A percentile compares a stretch with the other conserved stretches of the same genome.
Evolutionary conservation across 2,797 vertebrate species (phyloP).

Genomic region (Danio kyathit): DNA sequence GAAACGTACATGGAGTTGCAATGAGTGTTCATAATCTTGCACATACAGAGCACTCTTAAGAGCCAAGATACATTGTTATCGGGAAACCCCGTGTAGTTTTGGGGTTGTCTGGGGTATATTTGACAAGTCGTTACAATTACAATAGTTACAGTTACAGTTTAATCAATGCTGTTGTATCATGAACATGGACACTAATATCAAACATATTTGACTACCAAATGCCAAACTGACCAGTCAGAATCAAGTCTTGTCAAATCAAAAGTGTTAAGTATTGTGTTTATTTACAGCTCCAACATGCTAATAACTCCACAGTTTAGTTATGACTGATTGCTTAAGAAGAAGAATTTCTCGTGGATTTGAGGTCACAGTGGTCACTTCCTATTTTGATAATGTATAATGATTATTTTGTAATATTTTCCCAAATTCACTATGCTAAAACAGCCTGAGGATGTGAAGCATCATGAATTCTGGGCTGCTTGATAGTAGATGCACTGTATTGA

Average conservation of each 20-base stretch:
- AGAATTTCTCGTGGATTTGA: not conserved
- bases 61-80: no score
- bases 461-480: not conserved
- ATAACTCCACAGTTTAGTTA: not conserved
- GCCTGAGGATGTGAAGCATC: not conserved
- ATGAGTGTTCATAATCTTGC: no score
- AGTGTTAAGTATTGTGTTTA: not conserved
- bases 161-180: no score
- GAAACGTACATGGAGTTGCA: no score
- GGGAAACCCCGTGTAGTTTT: no score
- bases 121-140: no score
- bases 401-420: not conserved
- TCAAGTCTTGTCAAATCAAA: not conserved
- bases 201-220: no score
- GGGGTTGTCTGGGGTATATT: no score
- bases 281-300: not conserved
- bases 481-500: not conserved
- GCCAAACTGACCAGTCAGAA: no score
- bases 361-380: not conserved
- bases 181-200: no score
- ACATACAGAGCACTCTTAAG: no score
- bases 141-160: no score
- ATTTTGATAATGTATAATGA: not conserved
- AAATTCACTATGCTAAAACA: not conserved
- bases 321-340: not conserved